Evolutionary conservation across 2,888 invertebrate species (phyloP).

Genomic region (Arenicola marina): DNA sequence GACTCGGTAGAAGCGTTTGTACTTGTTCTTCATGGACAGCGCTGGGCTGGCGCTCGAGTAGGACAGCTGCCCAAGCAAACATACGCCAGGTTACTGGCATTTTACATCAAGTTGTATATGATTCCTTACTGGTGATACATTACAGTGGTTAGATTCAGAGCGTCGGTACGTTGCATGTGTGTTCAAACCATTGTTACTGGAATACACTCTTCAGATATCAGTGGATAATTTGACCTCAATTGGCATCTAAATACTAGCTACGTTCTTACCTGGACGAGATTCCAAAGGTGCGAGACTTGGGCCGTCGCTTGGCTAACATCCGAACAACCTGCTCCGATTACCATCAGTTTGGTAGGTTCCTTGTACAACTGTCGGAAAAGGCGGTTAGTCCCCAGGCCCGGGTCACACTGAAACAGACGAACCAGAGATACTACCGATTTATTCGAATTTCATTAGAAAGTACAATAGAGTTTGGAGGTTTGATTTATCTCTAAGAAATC

Average conservation of each 20-base stretch:
- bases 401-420: slow-evolving; percentile 35
- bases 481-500: too few species aligned
- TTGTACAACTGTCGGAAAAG: slow-evolving; percentile 38
- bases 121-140: neutral
- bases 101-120: neutral
- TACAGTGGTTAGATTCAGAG: neutral
- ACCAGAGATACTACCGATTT: too few species aligned
- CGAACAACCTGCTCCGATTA: slow-evolving; percentile 46
- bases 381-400: slow-evolving; percentile 38
- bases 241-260: too few species aligned
- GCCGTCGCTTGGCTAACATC: slow-evolving; percentile 42
- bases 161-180: neutral
- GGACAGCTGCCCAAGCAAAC: slow-evolving; percentile 84
- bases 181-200: too few species aligned
- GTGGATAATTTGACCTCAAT: too few species aligned
- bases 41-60: slow-evolving; percentile 98
- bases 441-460: too few species aligned
- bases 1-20: slow-evolving; percentile 94
- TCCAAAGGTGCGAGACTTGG: slow-evolving; percentile 44
- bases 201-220: too few species aligned
- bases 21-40: slow-evolving; percentile 89
- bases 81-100: neutral
- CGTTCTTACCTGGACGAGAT: slow-evolving; percentile 41
- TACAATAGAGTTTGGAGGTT: too few species aligned
- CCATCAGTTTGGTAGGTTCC: slow-evolving; percentile 37